phyloP scores from a whole-genome alignment of 2,888 invertebrate genomes.

The Melanostoma scalare region DNA sequence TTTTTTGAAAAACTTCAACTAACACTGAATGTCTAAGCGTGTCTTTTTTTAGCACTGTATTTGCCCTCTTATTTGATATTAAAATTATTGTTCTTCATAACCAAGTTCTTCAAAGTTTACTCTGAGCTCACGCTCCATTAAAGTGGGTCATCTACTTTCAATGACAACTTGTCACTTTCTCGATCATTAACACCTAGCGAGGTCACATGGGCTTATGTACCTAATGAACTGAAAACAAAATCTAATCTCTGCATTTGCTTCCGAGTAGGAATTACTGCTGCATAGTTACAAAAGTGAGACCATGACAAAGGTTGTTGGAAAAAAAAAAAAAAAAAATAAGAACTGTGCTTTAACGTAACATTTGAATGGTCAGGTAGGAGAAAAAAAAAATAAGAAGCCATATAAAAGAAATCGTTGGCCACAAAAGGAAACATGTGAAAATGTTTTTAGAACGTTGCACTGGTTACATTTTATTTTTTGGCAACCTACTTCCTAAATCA shows the following conservation, averaged over 20 bases:
- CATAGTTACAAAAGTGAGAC: conserved; percentile 34
- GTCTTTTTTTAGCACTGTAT: no score
- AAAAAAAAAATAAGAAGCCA: conserved; percentile 47
- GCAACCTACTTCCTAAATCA: conserved; percentile 14
- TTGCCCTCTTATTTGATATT: no score
- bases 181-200: conserved; percentile 19
- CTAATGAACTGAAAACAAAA: conserved; percentile 39
- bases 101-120: no score
- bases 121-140: no score
- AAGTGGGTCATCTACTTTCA: neutral
- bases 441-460: conserved; percentile 69
- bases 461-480: conserved; percentile 35
- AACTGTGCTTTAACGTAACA: conserved; percentile 36
- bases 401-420: conserved; percentile 52
- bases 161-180: conserved; percentile 33
- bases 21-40: no score
- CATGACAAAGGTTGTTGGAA: conserved; percentile 1
- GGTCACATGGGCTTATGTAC: conserved; percentile 44
- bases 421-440: conserved; percentile 61
- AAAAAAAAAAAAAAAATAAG: conserved; percentile 2
- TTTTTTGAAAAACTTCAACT: no score
- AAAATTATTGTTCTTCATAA: no score
- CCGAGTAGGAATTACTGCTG: conserved; percentile 41
- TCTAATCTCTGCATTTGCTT: conserved; percentile 55
- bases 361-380: conserved; percentile 3